Base-by-base conservation (phyloP, 2,888 invertebrate genomes). In the Pocota personata region DNA sequence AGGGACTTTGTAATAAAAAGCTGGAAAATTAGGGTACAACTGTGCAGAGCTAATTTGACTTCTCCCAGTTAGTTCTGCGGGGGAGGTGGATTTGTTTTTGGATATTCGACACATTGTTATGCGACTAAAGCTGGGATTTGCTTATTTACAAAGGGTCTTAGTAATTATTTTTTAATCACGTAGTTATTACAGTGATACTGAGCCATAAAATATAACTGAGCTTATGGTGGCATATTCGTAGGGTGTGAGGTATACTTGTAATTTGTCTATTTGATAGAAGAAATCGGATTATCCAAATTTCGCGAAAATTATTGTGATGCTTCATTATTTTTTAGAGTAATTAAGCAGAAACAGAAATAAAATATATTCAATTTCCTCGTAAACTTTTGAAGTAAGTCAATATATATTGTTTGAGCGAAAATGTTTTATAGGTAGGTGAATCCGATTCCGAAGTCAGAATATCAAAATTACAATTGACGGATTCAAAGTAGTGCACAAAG, bases 21-120 rank as follows among this genome's bases (percentile, higher is more conserved):
- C 16, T 66, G 21, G 8, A 46, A 58, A 66, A 76, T 76, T 66
- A 58, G 67, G 67, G 48, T 67, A 35, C 57, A 66, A 37, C 66
- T 76, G 46, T n/a, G 37, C 10, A 8, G 14, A 58, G 35, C 76
- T 76, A 57, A 66, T 76, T 76, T 76, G 27, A 57, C 19, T 67
- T 48, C n/a, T 37, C n/a, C 35, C 19, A 43, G 40, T 43, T 40
- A 55, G 55, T 3, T n/a, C 35, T 19, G 12, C 12, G 10, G n/a
- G 12, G 27, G 62, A 16, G 12, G 46, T 24, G 58, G 35, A 58
- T 58, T 58, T 24, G 35, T 48, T 58, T n/a, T 57, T 35, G 27
- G 30, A 46, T 32, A 57, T 58, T 16, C 58, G 40, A 71, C 69
- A 55, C 43, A 40, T 71, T 58, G 27, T 48, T 58, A 30, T 35